phyloP scores from a whole-genome alignment of 2,888 invertebrate genomes.

The Microplitis manilae region DNA sequence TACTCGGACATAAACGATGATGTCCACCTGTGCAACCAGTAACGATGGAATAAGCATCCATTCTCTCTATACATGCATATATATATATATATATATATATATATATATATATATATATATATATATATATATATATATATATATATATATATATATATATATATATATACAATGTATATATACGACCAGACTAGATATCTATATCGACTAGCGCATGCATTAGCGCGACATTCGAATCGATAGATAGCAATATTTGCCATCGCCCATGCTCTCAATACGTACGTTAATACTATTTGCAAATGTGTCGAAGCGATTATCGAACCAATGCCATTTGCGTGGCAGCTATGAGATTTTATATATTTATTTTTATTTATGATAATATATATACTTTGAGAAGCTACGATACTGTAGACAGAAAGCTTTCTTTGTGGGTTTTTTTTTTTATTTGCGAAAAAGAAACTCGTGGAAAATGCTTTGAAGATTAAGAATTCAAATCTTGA shows the following conservation, averaged over 20 bases:
- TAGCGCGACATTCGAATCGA: conserved; percentile 41
- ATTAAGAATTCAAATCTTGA: too few relatives aligned
- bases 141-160: background rate
- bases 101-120: background rate
- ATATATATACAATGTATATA: conserved; percentile 28
- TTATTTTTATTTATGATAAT: background rate
- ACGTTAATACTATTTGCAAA: conserved; percentile 35
- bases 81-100: background rate
- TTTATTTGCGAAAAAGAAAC: too few relatives aligned
- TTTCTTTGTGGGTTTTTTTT: background rate
- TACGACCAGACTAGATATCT: conserved; percentile 32
- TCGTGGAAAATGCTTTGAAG: too few relatives aligned
- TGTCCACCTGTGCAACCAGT: conserved; percentile 22
- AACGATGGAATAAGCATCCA: conserved; percentile 41
- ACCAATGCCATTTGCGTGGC: conserved; percentile 35
- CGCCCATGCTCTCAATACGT: conserved; percentile 23
- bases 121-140: background rate
- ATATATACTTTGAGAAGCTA: too few relatives aligned
- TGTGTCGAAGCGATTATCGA: conserved; percentile 25
- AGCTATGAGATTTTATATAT: conserved; percentile 9
- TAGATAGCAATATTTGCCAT: conserved; percentile 44
- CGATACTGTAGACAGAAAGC: too few relatives aligned
- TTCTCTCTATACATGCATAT: background rate
- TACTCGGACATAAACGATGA: background rate
- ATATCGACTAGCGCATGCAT: conserved; percentile 41